These are phyloP conservation scores for Drosophila fuyamai DNA, from an alignment of 1,140 invertebrate genomes.

Conservation along the genomic window DNA sequence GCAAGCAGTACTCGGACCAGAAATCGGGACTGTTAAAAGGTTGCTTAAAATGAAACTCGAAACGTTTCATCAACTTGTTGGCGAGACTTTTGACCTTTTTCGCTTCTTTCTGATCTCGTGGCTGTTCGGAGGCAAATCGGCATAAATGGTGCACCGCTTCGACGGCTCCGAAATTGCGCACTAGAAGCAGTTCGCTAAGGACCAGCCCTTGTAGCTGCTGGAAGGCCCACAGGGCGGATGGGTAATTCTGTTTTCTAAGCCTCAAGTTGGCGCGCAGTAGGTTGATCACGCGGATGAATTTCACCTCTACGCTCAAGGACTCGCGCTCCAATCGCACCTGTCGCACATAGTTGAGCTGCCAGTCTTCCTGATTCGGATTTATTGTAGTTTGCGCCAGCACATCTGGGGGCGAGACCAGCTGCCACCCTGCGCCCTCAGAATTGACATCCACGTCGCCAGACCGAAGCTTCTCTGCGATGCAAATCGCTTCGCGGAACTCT, in stretches of 20 bases:
- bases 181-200: slow-evolving; percentile 32
- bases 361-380: neutral
- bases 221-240: slow-evolving; percentile 19
- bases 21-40: slow-evolving; percentile 15
- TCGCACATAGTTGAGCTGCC: slow-evolving; percentile 2
- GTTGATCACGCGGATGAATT: slow-evolving; percentile 28
- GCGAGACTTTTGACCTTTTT: neutral
- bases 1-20: slow-evolving; percentile 19
- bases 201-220: slow-evolving; percentile 10
- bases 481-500: slow-evolving; percentile 27
- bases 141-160: slow-evolving; percentile 21
- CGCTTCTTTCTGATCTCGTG: neutral
- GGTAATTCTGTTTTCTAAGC: slow-evolving; percentile 1
- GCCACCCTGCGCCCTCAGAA: neutral
- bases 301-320: slow-evolving; percentile 6
- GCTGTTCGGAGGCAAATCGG: slow-evolving; percentile 10
- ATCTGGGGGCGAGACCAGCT: neutral
- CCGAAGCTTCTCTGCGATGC: slow-evolving; percentile 6
- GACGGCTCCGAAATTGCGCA: slow-evolving; percentile 35
- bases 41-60: slow-evolving; percentile 2
- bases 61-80: slow-evolving; percentile 11
- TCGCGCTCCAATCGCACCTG: slow-evolving; percentile 1
- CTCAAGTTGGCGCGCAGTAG: slow-evolving; percentile 15
- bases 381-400: neutral
- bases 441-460: neutral